Percentiles rank a stretch among this genome's conserved stretches.
Conservation (phyloP, 2,113 vertebrate species). For the Pipa parva region DNA sequence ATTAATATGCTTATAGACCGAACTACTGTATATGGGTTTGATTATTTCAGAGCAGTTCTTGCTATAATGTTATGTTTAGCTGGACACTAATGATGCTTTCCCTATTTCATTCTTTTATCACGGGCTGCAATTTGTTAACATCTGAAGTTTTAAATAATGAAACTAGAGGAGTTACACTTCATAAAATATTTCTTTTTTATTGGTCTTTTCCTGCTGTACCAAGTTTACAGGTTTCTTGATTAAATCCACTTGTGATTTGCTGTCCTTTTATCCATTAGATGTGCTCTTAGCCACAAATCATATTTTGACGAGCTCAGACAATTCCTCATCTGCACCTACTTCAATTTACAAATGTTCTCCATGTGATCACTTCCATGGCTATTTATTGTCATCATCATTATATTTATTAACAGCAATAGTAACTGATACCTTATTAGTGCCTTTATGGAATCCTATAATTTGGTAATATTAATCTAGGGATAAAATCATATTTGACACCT, state of each 20-base stretch:
- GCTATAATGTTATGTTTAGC: too few relatives aligned
- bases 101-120: conserved; percentile 22
- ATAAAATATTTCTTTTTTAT: conserved; percentile 43
- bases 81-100: not conserved
- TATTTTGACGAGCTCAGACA: conserved; percentile 1
- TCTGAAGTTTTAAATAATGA: conserved; percentile 42
- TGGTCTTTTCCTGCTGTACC: conserved; percentile 34
- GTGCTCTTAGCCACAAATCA: conserved; percentile 28
- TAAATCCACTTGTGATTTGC: conserved; percentile 39
- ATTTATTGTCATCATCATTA: conserved; percentile 8
- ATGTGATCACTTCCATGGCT: not conserved
- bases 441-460: too few relatives aligned
- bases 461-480: too few relatives aligned
- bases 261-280: conserved; percentile 39
- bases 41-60: too few relatives aligned
- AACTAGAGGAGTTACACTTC: conserved; percentile 43
- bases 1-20: too few relatives aligned
- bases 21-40: too few relatives aligned
- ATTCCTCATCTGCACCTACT: conserved; percentile 7
- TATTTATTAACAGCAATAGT: too few relatives aligned
- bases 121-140: conserved; percentile 40
- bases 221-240: conserved; percentile 39
- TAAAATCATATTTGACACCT: too few relatives aligned
- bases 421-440: too few relatives aligned
- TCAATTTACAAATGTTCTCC: conserved; percentile 14